Base-by-base conservation (phyloP, 2,888 invertebrate species). In the Drosophila subsilvestris region DNA sequence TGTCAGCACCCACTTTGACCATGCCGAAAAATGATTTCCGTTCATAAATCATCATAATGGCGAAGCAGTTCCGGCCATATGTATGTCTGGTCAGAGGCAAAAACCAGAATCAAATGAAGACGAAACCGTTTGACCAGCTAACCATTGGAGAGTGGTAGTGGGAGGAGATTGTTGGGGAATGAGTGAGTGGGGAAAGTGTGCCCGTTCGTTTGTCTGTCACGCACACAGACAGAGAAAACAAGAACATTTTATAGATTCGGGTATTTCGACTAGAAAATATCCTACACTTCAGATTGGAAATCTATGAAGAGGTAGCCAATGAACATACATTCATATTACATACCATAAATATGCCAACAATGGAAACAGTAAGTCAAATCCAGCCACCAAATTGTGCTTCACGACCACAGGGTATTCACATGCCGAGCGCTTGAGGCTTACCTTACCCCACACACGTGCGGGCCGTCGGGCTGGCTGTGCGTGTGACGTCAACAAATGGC, bases 11-110 rank as follows among this genome's bases (percentile, higher is more conserved):
- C 43, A 14, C 37, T 20, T 20, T 20, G 37, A 50, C 25, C 50
- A 44, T 57, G 29, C 25, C 74, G 66, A 60, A 81, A 87, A 79
- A 88, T 88, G 80, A 88, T 83, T 86, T 83, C 88, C 88, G 80
- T 75, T 70, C 80, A 83, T 88, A 88, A 83, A 83, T 88, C 83
- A 83, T 83, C 80, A 77, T 82, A 82, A 88, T 86, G 86, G 86
- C 51, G 32, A 55, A 50, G 60, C 57, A 51, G 60, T n/a, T 58
- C 74, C 47, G 75, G 65, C 65, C 78, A 68, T 67, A 68, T 75
- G 68, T 20, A 25, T 42, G 50, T 51, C 55, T 57, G 54, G 58
- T 37, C 55, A 55, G 57, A 42, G 58, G 71, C n/a, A 27, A 51
- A 61, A 25, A 32, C 56, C 60, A 47, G 53, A 71, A 71, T 61